phyloP scores from a whole-genome alignment of 2,888 invertebrate species.

The Acleris laterana region DNA sequence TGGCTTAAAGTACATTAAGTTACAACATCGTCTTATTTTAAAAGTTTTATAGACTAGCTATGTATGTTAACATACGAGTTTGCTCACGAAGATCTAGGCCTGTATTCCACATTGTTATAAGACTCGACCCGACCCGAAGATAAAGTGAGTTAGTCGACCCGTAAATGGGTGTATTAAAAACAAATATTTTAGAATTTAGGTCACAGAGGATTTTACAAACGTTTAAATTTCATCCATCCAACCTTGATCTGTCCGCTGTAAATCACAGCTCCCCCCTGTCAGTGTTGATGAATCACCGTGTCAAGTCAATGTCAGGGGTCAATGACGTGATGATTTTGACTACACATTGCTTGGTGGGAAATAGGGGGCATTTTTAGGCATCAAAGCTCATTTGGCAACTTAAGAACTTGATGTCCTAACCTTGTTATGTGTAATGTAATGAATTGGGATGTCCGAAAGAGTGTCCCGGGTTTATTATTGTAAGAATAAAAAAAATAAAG shows the following conservation, averaged over 20 bases:
- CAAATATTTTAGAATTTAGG: no score
- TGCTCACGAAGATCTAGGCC: no score
- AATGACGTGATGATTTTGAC: constrained; percentile 19
- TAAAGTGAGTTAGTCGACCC: no score
- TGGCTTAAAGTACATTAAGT: constrained; percentile 7
- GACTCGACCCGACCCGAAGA: no score
- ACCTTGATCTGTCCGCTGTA: constrained; percentile 2
- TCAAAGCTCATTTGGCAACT: not conserved
- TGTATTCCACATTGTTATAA: no score
- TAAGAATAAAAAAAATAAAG: no score
- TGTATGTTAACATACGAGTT: not conserved
- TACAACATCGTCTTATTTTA: constrained; percentile 19
- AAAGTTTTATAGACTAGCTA: constrained; percentile 18
- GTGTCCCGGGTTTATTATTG: no score
- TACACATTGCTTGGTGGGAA: not conserved
- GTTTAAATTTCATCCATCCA: not conserved
- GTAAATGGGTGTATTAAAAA: no score
- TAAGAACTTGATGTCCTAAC: no score
- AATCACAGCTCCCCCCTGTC: not conserved
- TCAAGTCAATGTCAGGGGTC: constrained; percentile 31
- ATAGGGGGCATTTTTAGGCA: not conserved
- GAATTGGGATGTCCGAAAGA: no score
- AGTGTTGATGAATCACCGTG: constrained; percentile 21
- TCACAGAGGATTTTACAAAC: no score
- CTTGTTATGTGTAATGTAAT: no score